Evolutionary conservation across 2,888 invertebrate genomes (phyloP).

Genomic region (Tryphoninae sp.): DNA sequence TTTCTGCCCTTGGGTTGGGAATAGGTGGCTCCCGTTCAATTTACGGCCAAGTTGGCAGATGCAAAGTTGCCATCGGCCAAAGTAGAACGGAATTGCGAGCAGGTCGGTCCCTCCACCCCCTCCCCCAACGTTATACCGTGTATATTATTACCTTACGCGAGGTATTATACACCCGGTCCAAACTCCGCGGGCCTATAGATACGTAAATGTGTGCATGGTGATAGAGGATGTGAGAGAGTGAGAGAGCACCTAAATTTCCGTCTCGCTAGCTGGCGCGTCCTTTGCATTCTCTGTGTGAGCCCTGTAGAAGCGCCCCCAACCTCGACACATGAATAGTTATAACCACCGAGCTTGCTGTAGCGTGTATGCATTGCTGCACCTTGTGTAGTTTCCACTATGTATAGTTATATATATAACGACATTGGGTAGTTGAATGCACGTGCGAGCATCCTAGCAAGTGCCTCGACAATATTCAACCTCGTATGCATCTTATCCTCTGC

Average conservation of each 20-base stretch:
- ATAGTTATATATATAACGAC: constrained; percentile 1
- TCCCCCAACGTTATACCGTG: constrained; percentile 17
- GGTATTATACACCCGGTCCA: constrained; percentile 41
- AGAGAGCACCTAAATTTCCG: constrained; percentile 51
- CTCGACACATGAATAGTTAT: constrained; percentile 62
- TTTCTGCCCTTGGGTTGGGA: constrained; percentile 30
- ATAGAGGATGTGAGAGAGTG: neutral
- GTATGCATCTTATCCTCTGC: constrained; percentile 49
- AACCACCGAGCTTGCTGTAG: constrained; percentile 36
- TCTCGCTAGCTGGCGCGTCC: constrained; percentile 51
- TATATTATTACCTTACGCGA: constrained; percentile 51
- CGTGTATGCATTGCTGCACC: constrained; percentile 46
- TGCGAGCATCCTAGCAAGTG: constrained; percentile 50
- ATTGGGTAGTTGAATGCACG: constrained; percentile 50
- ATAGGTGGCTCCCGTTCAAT: constrained; percentile 64
- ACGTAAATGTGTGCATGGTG: constrained; percentile 32
- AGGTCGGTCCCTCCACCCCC: neutral
- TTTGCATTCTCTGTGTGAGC: constrained; percentile 51
- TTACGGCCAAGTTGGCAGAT: constrained; percentile 69
- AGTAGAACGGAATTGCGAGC: constrained; percentile 56
- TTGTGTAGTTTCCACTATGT: constrained; percentile 25
- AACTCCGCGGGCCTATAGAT: constrained; percentile 24
- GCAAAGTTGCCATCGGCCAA: constrained; percentile 62
- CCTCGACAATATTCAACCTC: constrained; percentile 56
- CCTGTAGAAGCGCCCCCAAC: constrained; percentile 34